Evolutionary conservation across 2,797 vertebrate genomes (phyloP).

Genomic region (Valencia hispanica): DNA sequence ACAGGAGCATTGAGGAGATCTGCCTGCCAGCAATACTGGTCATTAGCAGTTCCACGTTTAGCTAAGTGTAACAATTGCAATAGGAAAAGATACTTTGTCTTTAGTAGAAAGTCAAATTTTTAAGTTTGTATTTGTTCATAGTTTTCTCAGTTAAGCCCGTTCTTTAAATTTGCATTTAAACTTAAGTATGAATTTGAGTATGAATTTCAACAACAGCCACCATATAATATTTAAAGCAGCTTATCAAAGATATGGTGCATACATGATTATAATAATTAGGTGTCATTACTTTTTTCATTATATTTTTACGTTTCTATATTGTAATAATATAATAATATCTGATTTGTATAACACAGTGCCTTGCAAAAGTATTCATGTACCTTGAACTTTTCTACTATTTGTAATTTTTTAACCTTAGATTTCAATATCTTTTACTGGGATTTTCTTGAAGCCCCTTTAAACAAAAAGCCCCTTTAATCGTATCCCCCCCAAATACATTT

Average conservation of each 20-base stretch:
- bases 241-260: too few species aligned
- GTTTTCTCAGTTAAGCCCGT: background rate
- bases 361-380: background rate
- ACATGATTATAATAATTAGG: background rate
- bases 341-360: background rate
- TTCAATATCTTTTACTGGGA: background rate
- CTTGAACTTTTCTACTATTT: background rate
- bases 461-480: background rate
- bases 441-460: background rate
- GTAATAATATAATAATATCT: background rate
- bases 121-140: background rate
- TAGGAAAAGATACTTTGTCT: slow-evolving; percentile 4
- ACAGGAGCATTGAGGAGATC: slow-evolving; percentile 28
- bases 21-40: slow-evolving; percentile 26
- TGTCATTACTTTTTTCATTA: background rate
- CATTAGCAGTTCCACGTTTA: slow-evolving; percentile 19
- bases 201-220: too few species aligned
- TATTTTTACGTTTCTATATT: background rate
- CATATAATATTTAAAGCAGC: too few species aligned
- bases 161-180: background rate
- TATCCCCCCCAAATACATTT: background rate
- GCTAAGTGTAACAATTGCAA: background rate
- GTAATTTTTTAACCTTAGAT: background rate
- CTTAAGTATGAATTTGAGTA: background rate
- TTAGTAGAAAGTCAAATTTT: slow-evolving; percentile 5